Evolutionary conservation across 2,888 invertebrate species (phyloP), one percentile per base, ranked within the genome.

Genomic region (Agriopis aurantiaria): DNA sequence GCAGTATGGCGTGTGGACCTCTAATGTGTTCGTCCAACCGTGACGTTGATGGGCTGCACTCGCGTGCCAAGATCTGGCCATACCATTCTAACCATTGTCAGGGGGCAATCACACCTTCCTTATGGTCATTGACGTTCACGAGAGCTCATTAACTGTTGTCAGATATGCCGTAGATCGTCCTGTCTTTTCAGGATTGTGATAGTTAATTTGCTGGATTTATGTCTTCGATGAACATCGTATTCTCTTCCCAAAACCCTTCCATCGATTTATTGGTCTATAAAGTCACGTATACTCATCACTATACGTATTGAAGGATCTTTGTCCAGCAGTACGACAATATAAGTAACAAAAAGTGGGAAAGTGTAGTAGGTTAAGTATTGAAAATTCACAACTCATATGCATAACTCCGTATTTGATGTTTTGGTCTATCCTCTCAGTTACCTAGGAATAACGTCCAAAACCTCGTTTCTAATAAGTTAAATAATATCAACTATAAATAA

Each of bases 21-120:
- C 43, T 52, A 61, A 46, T 43, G 62, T 40, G 78, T 70, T 78
- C 73, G 71, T 72, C 75, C 73, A 73, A 82, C 78, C 82, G 82
- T 86, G 78, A 82, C 82, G 75, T 76, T 78, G 77, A 79, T 76
- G 75, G 73, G 74, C 72, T 75, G 76, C 74, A 75, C 71, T 78
- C 76, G 78, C 75, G 75, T 76, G 75, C 73, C 72, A 57, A 58
- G 46, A 65, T 64, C 17, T 63, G 61, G 17, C 58, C 61, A 61
- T 67, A 69, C 41, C 41, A 53, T 48, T 23, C 53, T 52, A n/a
- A 56, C 68, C 58, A 60, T 71, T 60, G 33, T 70, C 63, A 61
- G 65, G 65, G 71, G 73, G 77, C 78, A 73, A 75, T 76, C 66
- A 70, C 70, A 63, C 58, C 51, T 46, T 33, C 58, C 56, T 46